phyloP scores from a whole-genome alignment of 2,888 invertebrate genomes.

The Zeuzera pyrina region DNA sequence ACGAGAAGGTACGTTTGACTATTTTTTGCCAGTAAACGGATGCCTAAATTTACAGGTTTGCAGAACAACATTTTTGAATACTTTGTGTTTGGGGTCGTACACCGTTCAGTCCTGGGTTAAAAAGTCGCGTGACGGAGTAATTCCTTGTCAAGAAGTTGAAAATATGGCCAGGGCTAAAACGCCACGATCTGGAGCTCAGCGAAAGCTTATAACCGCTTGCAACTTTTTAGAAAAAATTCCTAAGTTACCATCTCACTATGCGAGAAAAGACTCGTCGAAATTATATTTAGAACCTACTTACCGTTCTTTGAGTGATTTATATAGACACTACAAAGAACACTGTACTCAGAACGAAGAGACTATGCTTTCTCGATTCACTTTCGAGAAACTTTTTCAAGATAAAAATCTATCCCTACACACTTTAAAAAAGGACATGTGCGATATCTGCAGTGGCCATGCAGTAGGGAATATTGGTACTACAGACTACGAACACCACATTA shows the following conservation, averaged over 20 bases:
- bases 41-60: too few relatives aligned
- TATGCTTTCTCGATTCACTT: conserved; percentile 16
- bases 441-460: conserved; percentile 12
- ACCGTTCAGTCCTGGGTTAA: too few relatives aligned
- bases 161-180: too few relatives aligned
- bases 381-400: conserved; percentile 18
- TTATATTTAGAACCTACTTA: conserved; percentile 19
- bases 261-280: conserved; percentile 13
- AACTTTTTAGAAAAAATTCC: too few relatives aligned
- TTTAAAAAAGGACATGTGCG: conserved; percentile 21
- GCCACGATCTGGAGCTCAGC: too few relatives aligned
- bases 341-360: conserved; percentile 13
- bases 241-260: conserved; percentile 20
- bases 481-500: conserved; percentile 11
- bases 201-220: too few relatives aligned
- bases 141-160: too few relatives aligned
- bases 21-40: too few relatives aligned
- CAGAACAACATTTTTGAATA: too few relatives aligned
- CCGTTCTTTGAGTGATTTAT: conserved; percentile 14
- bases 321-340: conserved; percentile 15
- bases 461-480: conserved; percentile 12
- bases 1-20: too few relatives aligned
- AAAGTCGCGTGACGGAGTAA: too few relatives aligned
- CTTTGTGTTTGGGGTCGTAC: too few relatives aligned
- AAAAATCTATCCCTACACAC: conserved; percentile 19